Percentiles rank a stretch among this genome's conserved stretches.
Conservation (phyloP, 2,888 invertebrate species). For the Trichacis sp. region DNA sequence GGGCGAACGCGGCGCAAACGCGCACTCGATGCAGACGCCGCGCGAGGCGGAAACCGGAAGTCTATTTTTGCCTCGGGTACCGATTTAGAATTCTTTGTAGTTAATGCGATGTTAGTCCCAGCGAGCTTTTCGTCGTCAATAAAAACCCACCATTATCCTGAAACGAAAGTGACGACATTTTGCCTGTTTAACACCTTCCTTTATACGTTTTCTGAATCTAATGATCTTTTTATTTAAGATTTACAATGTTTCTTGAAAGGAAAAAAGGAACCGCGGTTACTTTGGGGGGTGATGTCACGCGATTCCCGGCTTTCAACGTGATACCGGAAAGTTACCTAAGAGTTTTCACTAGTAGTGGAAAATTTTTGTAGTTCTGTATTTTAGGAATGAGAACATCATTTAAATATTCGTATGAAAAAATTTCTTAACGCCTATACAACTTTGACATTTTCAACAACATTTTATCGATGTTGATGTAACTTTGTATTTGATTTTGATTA, state of each 20-base stretch:
- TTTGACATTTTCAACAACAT: no score
- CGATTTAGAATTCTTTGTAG: constrained; percentile 67
- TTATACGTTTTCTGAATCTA: neutral
- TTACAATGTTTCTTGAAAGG: neutral
- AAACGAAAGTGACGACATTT: constrained; percentile 4
- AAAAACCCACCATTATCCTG: constrained; percentile 12
- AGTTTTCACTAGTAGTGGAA: no score
- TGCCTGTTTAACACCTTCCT: neutral
- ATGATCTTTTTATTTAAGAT: neutral
- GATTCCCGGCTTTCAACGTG: neutral
- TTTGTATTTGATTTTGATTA: no score
- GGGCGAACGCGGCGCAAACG: constrained; percentile 25
- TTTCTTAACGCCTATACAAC: no score
- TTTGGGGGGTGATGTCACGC: neutral
- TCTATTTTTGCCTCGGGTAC: constrained; percentile 67
- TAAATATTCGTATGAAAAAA: no score
- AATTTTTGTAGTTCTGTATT: no score
- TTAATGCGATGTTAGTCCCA: constrained; percentile 51
- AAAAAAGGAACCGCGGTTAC: neutral
- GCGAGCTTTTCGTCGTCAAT: constrained; percentile 33
- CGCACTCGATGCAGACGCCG: constrained; percentile 58
- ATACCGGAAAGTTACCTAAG: constrained; percentile 6
- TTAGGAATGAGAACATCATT: no score
- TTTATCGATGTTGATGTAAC: no score
- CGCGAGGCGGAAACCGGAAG: constrained; percentile 69